Evolutionary conservation across 2,797 vertebrate genomes (phyloP).

Genomic region (Mycteria americana): DNA sequence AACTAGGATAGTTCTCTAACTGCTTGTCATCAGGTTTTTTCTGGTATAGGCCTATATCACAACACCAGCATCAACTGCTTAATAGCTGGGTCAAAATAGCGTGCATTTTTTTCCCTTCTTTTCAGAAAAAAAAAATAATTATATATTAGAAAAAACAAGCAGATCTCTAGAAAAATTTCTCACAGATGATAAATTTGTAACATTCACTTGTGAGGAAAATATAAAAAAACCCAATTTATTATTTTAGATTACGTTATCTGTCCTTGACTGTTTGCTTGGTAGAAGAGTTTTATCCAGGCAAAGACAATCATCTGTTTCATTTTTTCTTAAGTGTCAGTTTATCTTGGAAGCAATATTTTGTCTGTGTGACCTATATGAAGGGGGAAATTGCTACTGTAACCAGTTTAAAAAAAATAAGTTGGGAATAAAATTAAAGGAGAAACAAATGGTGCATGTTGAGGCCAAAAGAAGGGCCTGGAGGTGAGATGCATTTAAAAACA

Average conservation of each 20-base stretch:
- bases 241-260: neutral
- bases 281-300: neutral
- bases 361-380: neutral
- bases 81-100: neutral
- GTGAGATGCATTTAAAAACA: neutral
- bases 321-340: neutral
- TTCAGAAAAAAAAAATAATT: neutral
- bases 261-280: neutral
- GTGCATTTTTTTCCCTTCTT: neutral
- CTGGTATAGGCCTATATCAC: neutral
- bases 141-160: neutral
- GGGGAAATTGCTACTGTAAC: neutral
- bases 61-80: neutral
- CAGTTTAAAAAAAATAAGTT: neutral
- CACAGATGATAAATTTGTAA: neutral
- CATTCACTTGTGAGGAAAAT: neutral
- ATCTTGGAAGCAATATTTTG: neutral
- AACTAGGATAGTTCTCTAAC: neutral
- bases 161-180: neutral
- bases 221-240: neutral
- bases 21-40: neutral
- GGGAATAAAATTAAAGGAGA: neutral
- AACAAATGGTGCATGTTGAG: neutral
- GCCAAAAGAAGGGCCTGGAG: neutral
- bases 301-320: neutral